Conservation (phyloP, 2,888 invertebrate species). For the Dolichomitus sp. region DNA sequence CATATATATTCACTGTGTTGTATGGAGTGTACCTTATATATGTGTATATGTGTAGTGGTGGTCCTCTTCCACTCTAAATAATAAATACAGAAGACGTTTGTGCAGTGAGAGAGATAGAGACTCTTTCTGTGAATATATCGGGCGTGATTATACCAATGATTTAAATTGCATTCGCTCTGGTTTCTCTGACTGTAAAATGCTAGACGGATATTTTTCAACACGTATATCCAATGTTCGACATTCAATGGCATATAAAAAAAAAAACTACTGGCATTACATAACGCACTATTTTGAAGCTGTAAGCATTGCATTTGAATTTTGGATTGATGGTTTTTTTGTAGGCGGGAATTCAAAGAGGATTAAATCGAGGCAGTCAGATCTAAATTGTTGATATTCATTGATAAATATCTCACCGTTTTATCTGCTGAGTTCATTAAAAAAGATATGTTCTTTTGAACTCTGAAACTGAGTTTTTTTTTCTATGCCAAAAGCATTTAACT, state of each 20-base stretch:
- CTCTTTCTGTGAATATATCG: background rate
- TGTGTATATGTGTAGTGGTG: background rate
- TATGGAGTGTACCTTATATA: background rate
- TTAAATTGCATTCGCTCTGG: background rate
- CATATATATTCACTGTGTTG: background rate
- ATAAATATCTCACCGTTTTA: too few species aligned
- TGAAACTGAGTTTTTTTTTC: too few species aligned
- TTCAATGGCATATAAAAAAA: background rate
- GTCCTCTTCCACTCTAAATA: conserved; percentile 16
- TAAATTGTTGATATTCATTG: too few species aligned
- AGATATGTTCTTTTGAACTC: too few species aligned
- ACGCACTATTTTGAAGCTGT: background rate
- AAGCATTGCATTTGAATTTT: conserved; percentile 8
- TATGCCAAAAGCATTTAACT: too few species aligned
- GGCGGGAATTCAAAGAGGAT: too few species aligned
- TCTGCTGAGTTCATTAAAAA: too few species aligned
- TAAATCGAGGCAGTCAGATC: too few species aligned
- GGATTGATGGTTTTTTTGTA: background rate
- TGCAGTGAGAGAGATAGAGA: background rate
- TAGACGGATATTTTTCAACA: background rate
- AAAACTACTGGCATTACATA: background rate
- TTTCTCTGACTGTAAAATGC: background rate
- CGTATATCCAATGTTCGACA: background rate
- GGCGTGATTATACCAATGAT: conserved; percentile 4
- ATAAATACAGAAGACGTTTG: conserved; percentile 27